Evolutionary conservation across 2,797 vertebrate genomes (phyloP).

Genomic region (Hyperoplus immaculatus): DNA sequence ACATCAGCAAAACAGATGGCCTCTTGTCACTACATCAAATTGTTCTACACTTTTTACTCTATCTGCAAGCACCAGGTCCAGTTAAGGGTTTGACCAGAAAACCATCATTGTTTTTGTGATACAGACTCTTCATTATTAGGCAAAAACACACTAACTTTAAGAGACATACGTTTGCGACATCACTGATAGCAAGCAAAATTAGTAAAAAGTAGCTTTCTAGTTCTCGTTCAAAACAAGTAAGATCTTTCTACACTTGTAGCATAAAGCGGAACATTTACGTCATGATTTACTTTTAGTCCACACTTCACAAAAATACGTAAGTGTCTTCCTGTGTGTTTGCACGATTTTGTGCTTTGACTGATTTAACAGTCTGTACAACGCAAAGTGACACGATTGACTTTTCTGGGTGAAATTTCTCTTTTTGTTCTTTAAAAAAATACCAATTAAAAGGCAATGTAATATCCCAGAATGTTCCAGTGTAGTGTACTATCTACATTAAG

Average conservation of each 20-base stretch:
- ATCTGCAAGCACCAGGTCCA: not conserved
- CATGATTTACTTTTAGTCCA: not conserved
- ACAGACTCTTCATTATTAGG: no score
- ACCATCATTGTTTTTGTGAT: not conserved
- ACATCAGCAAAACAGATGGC: not conserved
- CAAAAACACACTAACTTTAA: not conserved
- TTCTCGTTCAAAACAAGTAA: not conserved
- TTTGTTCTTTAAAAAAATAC: not conserved
- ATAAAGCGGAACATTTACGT: not conserved
- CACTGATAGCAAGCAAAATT: not conserved
- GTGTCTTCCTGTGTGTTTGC: not conserved
- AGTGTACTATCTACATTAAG: not conserved
- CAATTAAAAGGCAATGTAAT: slow-evolving; percentile 3
- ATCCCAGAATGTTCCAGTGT: not conserved
- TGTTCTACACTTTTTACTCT: slow-evolving; percentile 7
- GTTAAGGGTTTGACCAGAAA: not conserved
- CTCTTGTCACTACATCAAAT: not conserved
- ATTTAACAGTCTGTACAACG: not conserved
- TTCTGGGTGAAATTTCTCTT: not conserved
- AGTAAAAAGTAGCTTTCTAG: not conserved
- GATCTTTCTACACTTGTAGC: not conserved
- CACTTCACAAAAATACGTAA: not conserved
- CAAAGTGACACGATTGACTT: not conserved
- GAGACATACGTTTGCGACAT: not conserved
- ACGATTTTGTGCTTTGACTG: not conserved